Evolutionary conservation across 2,113 vertebrate genomes (phyloP), one percentile per base, ranked within the genome.

Genomic region (Centrocercus urophasianus): DNA sequence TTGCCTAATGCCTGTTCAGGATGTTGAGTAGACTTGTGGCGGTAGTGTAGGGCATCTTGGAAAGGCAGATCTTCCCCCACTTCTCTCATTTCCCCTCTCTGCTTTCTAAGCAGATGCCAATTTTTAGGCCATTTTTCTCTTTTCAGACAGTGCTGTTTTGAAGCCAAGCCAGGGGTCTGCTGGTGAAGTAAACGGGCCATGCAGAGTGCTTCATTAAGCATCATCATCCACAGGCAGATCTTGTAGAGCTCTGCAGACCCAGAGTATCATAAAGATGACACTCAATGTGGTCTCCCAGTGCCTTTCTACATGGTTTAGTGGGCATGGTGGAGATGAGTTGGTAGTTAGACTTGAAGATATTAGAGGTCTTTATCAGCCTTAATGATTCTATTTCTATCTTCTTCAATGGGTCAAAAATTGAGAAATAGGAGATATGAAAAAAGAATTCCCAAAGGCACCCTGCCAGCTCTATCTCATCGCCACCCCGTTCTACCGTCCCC

Each of bases 231-330:
- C 30, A 38, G 22, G 32, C 42, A 83, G 17, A 40, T 21, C 78
- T 75, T 48, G 27, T 16, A 56, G 84, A 83, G 16, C 38, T 87
- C 54, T 66, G 42, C 25, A 47, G 32, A 67, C 30, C 45, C 56
- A 56, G 56, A 63, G 54, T 28, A 45, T 74, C 52, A 10, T 18
- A 61, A 6, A 0, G 57, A 22, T 11, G 88, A 43, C 22, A 28
- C 25, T 20, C 27, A 9, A 8, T 0, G 3, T 25, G 17, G 6
- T 63, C 7, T 28, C 12, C n/a, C 24, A 8, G 9, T 34, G 43
- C 67, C 43, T 21, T 73, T 38, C 73, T 64, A 54, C 15, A 2
- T 30, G 52, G 52, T 28, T 54, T 54, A 54, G 52, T 10, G 27
- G 52, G 27, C 27, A 30, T 54, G 27, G 52, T 17, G 15, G 52